Percentiles rank a stretch among this genome's conserved stretches.
Evolutionary conservation across 2,888 invertebrate species (phyloP).

Genomic region (Dasypogon diadema): DNA sequence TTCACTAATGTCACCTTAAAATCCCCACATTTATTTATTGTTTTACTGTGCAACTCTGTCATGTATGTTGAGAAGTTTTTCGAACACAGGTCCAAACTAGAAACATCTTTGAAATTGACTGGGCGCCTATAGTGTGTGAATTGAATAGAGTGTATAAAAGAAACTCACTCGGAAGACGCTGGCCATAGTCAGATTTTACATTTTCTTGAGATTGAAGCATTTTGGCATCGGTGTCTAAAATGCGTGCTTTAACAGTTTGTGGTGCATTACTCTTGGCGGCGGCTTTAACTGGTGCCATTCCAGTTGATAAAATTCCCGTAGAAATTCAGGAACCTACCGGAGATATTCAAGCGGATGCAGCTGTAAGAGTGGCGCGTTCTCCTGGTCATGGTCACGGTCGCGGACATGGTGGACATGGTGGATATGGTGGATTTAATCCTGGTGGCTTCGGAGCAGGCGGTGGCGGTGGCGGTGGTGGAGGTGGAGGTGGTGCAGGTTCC

Average conservation of each 20-base stretch:
- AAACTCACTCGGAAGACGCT: neutral
- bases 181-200: neutral
- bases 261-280: neutral
- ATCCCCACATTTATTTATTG: neutral
- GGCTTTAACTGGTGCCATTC: neutral
- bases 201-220: neutral
- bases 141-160: neutral
- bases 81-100: too few relatives aligned
- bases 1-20: neutral
- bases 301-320: neutral
- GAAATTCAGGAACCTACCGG: neutral
- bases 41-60: neutral
- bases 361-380: neutral
- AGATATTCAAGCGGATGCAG: neutral
- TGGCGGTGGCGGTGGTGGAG: neutral
- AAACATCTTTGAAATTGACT: too few relatives aligned
- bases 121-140: too few relatives aligned
- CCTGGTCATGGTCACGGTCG: neutral
- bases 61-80: too few relatives aligned
- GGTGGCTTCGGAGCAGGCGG: neutral
- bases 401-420: neutral
- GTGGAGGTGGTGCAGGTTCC: neutral
- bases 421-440: neutral
- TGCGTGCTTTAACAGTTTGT: neutral
- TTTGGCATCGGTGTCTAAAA: neutral